A percentile compares a stretch with the other conserved stretches of the same genome.
phyloP scores from a whole-genome alignment of 2,113 vertebrate genomes.

The Calyptomena viridis region DNA sequence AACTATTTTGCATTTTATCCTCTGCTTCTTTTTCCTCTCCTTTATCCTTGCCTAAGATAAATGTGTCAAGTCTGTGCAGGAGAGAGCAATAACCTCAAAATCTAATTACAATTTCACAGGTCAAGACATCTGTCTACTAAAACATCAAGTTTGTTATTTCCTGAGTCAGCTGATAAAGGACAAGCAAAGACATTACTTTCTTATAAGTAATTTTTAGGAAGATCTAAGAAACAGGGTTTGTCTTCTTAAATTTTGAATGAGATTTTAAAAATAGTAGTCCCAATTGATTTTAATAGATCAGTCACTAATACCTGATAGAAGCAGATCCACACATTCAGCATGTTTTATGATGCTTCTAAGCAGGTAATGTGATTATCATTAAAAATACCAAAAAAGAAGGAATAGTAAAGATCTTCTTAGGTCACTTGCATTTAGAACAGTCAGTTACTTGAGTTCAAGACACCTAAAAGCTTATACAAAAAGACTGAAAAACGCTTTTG shows the following conservation, averaged over 20 bases:
- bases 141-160: background rate
- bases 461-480: background rate
- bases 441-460: background rate
- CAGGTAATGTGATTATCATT: background rate
- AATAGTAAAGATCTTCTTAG: background rate
- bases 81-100: conserved; percentile 5
- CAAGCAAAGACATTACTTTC: background rate
- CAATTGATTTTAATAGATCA: background rate
- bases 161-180: background rate
- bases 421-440: background rate
- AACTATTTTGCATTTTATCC: background rate
- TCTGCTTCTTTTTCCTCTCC: background rate
- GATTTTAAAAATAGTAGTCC: background rate
- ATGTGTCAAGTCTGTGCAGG: background rate
- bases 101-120: background rate
- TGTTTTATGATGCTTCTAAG: background rate
- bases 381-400: background rate
- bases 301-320: background rate
- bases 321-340: background rate
- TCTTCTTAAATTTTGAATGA: background rate
- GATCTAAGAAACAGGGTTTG: background rate
- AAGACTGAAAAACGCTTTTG: background rate
- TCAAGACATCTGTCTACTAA: background rate
- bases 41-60: background rate
- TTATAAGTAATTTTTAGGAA: background rate